Percentiles rank a stretch among this genome's conserved stretches.
phyloP scores from a whole-genome alignment of 2,113 vertebrate species.

The Mungos mungo region DNA sequence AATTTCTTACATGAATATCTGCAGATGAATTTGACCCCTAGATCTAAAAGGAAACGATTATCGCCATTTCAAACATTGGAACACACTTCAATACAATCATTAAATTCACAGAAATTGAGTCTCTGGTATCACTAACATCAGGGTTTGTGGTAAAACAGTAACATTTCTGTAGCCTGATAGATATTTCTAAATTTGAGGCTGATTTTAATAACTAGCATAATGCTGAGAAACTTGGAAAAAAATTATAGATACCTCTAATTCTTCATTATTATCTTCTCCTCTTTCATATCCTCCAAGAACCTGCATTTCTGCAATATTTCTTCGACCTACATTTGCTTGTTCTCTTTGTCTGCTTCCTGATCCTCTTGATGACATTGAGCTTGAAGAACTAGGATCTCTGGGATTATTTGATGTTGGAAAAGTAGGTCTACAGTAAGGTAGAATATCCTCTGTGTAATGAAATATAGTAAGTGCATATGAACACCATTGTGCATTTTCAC shows the following conservation, averaged over 20 bases:
- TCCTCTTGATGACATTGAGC: conserved; percentile 97
- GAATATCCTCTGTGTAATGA: conserved; percentile 93
- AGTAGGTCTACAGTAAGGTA: conserved; percentile 96
- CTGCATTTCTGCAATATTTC: conserved; percentile 93
- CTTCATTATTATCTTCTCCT: conserved; percentile 92
- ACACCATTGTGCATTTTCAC: background rate
- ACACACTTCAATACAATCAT: background rate
- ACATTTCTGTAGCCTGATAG: background rate
- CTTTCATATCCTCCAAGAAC: conserved; percentile 93
- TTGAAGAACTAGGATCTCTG: conserved; percentile 97
- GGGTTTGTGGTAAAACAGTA: background rate
- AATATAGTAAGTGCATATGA: conserved; percentile 60
- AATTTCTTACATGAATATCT: background rate
- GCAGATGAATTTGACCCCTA: background rate
- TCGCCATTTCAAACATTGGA: background rate
- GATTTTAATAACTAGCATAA: background rate
- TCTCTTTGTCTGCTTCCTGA: conserved; percentile 95
- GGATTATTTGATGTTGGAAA: conserved; percentile 96
- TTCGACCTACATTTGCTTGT: conserved; percentile 88
- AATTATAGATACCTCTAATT: conserved; percentile 90
- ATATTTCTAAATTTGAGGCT: background rate
- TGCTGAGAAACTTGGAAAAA: background rate
- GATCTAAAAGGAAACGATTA: background rate
- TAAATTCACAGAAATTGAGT: background rate
- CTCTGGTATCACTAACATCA: background rate